phyloP scores from a whole-genome alignment of 2,888 invertebrate genomes.

The Portevinia maculata region DNA sequence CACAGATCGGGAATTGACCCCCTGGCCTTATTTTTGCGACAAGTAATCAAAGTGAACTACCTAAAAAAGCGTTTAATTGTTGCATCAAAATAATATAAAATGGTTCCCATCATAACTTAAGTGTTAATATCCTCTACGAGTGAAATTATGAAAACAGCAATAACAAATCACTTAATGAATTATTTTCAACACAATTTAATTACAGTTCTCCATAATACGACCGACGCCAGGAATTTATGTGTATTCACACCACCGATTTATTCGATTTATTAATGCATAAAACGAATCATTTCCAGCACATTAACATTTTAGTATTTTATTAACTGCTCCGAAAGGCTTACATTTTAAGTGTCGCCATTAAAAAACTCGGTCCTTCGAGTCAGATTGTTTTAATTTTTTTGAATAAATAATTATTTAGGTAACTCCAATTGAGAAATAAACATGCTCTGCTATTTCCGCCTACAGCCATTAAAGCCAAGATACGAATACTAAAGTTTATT shows the following conservation, averaged over 20 bases:
- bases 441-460: not conserved
- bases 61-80: too few relatives aligned
- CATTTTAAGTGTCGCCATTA: slow-evolving; percentile 3
- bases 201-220: not conserved
- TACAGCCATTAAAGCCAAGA: slow-evolving; percentile 17
- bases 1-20: too few relatives aligned
- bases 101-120: too few relatives aligned
- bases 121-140: too few relatives aligned
- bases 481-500: slow-evolving; percentile 51
- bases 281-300: slow-evolving; percentile 2
- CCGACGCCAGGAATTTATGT: not conserved
- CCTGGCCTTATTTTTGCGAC: too few relatives aligned
- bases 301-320: not conserved
- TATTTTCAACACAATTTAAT: slow-evolving; percentile 5
- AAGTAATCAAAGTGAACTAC: too few relatives aligned
- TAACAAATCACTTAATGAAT: too few relatives aligned
- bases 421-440: not conserved
- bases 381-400: not conserved
- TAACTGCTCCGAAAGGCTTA: not conserved
- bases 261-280: slow-evolving; percentile 14
- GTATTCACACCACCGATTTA: too few relatives aligned
- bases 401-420: not conserved
- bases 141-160: too few relatives aligned
- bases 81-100: too few relatives aligned
- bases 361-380: slow-evolving; percentile 7